Evolutionary conservation across 2,888 invertebrate genomes (phyloP).

Genomic region (Cosmorhoe ocellata): DNA sequence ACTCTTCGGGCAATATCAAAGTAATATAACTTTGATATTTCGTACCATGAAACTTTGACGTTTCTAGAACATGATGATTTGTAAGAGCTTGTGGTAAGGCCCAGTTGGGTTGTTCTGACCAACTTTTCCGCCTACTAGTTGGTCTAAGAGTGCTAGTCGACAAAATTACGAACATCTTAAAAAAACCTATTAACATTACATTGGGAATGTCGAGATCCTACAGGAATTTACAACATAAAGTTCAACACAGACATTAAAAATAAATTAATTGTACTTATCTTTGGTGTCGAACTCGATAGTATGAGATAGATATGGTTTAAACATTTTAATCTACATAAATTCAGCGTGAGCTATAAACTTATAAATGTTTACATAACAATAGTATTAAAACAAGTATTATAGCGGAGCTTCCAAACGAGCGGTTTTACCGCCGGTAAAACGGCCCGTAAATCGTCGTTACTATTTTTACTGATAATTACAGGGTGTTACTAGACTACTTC

Average conservation of each 20-base stretch:
- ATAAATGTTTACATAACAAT: slow-evolving; percentile 35
- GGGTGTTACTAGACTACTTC: too few relatives aligned
- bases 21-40: too few relatives aligned
- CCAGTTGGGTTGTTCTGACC: too few relatives aligned
- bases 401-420: too few relatives aligned
- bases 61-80: too few relatives aligned
- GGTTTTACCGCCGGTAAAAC: too few relatives aligned
- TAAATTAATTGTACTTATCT: slow-evolving; percentile 66
- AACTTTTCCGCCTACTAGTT: too few relatives aligned
- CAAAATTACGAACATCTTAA: slow-evolving; percentile 4
- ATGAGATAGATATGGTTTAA: slow-evolving; percentile 46
- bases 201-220: slow-evolving; percentile 76
- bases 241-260: slow-evolving; percentile 54
- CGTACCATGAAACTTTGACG: too few relatives aligned
- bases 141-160: background rate
- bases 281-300: slow-evolving; percentile 62
- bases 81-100: too few relatives aligned
- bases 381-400: slow-evolving; percentile 55
- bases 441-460: too few relatives aligned
- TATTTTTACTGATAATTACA: too few relatives aligned
- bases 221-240: slow-evolving; percentile 48
- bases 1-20: too few relatives aligned
- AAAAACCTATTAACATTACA: slow-evolving; percentile 50
- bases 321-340: slow-evolving; percentile 34
- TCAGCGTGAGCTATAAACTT: slow-evolving; percentile 36